A percentile compares a stretch with the other conserved stretches of the same genome.
Conservation (phyloP, 2,797 vertebrate species). For the Furcifer pardalis region DNA sequence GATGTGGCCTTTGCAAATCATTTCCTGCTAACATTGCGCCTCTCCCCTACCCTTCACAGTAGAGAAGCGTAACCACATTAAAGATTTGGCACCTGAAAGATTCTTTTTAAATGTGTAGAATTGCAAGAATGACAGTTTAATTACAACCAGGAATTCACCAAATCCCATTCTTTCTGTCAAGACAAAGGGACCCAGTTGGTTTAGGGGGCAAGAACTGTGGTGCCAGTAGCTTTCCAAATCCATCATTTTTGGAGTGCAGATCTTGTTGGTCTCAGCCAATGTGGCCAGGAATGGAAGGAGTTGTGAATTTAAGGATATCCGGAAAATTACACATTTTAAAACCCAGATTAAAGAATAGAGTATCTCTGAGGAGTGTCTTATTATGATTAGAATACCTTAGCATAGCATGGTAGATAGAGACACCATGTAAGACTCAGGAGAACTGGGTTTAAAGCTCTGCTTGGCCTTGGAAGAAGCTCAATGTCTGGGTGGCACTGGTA, state of each 20-base stretch:
- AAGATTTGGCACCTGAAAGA: not conserved
- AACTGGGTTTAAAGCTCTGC: too few species aligned
- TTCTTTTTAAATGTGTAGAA: not conserved
- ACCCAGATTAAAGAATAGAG: not conserved
- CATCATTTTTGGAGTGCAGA: not conserved
- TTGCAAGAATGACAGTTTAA: not conserved
- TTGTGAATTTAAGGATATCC: not conserved
- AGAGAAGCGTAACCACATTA: not conserved
- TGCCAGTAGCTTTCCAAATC: not conserved
- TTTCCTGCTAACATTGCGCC: not conserved
- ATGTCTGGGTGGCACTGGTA: too few species aligned
- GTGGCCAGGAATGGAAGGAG: not conserved
- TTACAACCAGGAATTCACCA: not conserved
- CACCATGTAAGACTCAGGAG: too few species aligned
- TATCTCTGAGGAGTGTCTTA: too few species aligned
- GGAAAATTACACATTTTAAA: not conserved
- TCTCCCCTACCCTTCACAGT: not conserved
- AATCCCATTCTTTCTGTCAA: not conserved
- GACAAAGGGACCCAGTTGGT: rapidly evolving
- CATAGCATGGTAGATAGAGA: too few species aligned
- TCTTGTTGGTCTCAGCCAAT: not conserved
- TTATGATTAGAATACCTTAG: too few species aligned
- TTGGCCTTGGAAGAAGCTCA: too few species aligned
- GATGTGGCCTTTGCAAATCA: not conserved
- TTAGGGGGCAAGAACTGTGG: too few species aligned